These are phyloP conservation scores for Aplidium turbinatum DNA, from an alignment of 23 tunicate species.

Conservation along the genomic window DNA sequence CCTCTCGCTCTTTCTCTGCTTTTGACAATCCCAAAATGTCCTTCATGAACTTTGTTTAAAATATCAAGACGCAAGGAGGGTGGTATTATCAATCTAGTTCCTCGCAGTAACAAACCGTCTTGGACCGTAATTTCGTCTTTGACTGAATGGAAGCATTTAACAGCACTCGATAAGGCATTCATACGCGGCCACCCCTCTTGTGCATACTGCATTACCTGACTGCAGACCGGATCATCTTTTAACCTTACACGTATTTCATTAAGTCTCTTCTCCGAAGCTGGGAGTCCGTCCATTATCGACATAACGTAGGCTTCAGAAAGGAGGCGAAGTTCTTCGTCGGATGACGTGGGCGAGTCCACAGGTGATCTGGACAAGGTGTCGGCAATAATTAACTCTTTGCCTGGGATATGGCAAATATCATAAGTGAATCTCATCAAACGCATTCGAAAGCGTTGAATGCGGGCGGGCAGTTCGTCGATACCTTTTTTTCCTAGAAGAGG, in stretches of 20 bases:
- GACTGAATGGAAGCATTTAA: neutral
- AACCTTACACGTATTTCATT: neutral
- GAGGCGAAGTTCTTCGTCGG: neutral
- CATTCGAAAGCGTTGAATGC: constrained; percentile 20
- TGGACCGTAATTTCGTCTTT: neutral
- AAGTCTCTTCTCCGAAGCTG: neutral
- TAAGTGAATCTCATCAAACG: constrained; percentile 10
- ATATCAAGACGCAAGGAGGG: neutral
- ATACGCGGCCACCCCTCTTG: neutral
- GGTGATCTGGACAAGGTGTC: constrained; percentile 2
- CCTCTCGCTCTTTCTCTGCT: constrained; percentile 14
- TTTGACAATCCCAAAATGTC: constrained; percentile 25
- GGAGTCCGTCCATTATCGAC: too few relatives aligned
- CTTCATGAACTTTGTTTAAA: constrained; percentile 2
- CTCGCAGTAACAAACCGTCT: constrained; percentile 6
- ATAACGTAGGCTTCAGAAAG: neutral
- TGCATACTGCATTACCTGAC: neutral
- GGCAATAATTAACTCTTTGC: constrained; percentile 1
- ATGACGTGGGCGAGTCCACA: neutral
- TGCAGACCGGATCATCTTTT: neutral
- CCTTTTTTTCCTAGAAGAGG: neutral
- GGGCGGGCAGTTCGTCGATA: constrained; percentile 7
- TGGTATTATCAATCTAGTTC: constrained; percentile 8
- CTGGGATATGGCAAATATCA: constrained; percentile 24
- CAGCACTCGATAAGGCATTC: neutral